Base-by-base conservation (phyloP, 2,113 vertebrate species). In the Thalassarche chlororhynchos region DNA sequence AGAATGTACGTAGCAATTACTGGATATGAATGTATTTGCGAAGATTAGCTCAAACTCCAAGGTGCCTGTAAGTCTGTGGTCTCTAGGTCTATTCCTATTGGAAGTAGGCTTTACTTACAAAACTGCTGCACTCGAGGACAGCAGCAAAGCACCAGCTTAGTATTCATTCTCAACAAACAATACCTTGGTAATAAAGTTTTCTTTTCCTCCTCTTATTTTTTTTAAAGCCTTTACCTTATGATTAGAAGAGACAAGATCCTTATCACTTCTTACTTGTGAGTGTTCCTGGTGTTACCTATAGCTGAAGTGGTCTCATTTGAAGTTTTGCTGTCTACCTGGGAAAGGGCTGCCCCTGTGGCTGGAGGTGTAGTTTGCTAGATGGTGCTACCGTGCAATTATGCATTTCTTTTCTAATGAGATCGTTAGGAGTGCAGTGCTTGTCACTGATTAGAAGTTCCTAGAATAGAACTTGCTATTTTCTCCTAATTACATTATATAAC, bases 401-500 rank as follows among this genome's bases (percentile, higher is more conserved):
- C 93, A 85, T 96, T 96, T 90, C 93, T 97, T 90, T 96, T 88
- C 96, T 97, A 97, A 97, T 97, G 94, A 97, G 95, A 95, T 95
- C 91, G 13, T 97, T 97, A 97, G 90, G 76, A 97, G 93, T 95
- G 94, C 89, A 70, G 93, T 96, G 87, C 96, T 96, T 94, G 97
- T 96, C 38, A 38, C 97, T 97, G 97, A 97, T 97, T 97, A 97
- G 94, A 96, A 97, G 95, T 95, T 97, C 97, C 93, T 97, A 97
- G 95, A 97, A 97, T 97, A 97, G 96, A 97, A 96, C 94, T 97
- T 96, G 96, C 95, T 97, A 95, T 97, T 97, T 97, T 97, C 91
- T 96, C 93, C 97, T 96, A 97, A 97, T 97, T 97, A 96, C 93
- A 95, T 97, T 96, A 97, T 96, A 95, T 97, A 97, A 97, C 91